phyloP scores from a whole-genome alignment of 2,113 vertebrate genomes.

The Osmerus eperlanus region DNA sequence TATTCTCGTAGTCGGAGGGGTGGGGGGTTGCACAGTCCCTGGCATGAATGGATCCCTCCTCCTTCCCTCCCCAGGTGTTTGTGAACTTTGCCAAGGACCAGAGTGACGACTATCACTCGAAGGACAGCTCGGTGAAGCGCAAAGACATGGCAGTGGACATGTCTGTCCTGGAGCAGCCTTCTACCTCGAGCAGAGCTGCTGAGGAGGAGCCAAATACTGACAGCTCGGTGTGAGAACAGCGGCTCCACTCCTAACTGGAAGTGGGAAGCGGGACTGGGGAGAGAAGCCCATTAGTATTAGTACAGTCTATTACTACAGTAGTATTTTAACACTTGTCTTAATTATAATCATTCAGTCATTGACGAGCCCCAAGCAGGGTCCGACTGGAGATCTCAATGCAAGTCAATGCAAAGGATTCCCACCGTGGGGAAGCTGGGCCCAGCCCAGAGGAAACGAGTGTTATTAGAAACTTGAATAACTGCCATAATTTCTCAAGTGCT shows the following conservation, averaged over 20 bases:
- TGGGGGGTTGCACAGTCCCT: too few relatives aligned
- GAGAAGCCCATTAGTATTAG: conserved; percentile 27
- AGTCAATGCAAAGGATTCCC: conserved; percentile 91
- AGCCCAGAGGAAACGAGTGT: conserved; percentile 60
- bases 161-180: conserved; percentile 6
- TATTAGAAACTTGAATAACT: conserved; percentile 76
- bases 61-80: conserved; percentile 82
- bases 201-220: conserved; percentile 71
- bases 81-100: conserved; percentile 99
- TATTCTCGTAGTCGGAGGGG: too few relatives aligned
- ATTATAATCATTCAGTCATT: conserved; percentile 13
- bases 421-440: conserved; percentile 36
- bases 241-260: conserved; percentile 23
- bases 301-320: neutral
- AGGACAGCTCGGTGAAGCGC: conserved; percentile 85
- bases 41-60: neutral
- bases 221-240: conserved; percentile 78
- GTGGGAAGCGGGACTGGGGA: conserved; percentile 32
- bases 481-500: conserved; percentile 60
- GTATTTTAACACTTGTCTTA: conserved; percentile 26
- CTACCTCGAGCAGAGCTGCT: conserved; percentile 3
- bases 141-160: conserved; percentile 80
- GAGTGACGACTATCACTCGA: conserved; percentile 92
- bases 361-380: conserved; percentile 58
- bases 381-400: conserved; percentile 82